phyloP scores from a whole-genome alignment of 2,113 vertebrate species.

The Phoxinus phoxinus region DNA sequence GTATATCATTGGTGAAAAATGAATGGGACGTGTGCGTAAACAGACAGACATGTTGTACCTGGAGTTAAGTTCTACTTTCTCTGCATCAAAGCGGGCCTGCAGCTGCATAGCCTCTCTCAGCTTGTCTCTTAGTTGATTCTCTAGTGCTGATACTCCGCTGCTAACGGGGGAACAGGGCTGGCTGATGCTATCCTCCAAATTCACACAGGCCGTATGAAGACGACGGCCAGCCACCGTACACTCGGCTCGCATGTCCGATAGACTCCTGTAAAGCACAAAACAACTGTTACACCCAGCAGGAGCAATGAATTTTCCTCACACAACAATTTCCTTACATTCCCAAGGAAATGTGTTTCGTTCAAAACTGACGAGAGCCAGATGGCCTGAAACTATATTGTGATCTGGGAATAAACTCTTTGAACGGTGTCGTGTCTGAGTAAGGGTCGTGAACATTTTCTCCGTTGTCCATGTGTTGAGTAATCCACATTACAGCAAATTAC shows the following conservation, averaged over 20 bases:
- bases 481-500: conserved; percentile 67
- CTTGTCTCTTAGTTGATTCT: conserved; percentile 77
- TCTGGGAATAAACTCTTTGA: conserved; percentile 62
- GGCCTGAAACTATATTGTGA: conserved; percentile 53
- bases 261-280: conserved; percentile 68
- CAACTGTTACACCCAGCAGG: conserved; percentile 19
- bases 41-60: conserved; percentile 65
- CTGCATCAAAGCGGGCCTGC: conserved; percentile 78
- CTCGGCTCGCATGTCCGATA: conserved; percentile 77
- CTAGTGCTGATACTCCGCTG: conserved; percentile 67
- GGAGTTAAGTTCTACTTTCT: conserved; percentile 82
- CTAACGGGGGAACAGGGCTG: conserved; percentile 61
- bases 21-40: not conserved
- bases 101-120: conserved; percentile 79
- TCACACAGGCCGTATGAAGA: conserved; percentile 77
- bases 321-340: conserved; percentile 43
- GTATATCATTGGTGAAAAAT: conserved; percentile 35
- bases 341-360: conserved; percentile 50
- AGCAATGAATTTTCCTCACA: conserved; percentile 14
- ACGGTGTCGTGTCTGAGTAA: conserved; percentile 54
- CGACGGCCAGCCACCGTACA: conserved; percentile 63
- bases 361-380: conserved; percentile 56
- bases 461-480: conserved; percentile 62
- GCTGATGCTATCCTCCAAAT: conserved; percentile 68
- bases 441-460: conserved; percentile 57